Base-by-base conservation (phyloP, 2,113 vertebrate species). In the Planiliza haematocheilus region DNA sequence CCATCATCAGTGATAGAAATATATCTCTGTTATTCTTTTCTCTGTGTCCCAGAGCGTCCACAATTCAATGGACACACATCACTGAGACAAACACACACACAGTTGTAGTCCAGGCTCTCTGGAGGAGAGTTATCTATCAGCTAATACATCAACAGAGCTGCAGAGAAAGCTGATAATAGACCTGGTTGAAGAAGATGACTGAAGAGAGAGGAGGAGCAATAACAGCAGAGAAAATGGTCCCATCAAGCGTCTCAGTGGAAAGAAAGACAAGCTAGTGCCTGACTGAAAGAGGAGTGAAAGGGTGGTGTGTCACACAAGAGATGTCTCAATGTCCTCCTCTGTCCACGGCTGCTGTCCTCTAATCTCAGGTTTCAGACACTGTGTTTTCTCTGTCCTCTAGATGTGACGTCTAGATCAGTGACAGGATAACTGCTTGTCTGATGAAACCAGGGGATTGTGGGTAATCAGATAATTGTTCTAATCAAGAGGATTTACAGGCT, bases 381-480 rank as follows among this genome's bases (percentile, higher is more conserved):
- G 10, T 24, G 56, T 21, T 56, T 30, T 70, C 21, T 65, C 17
- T 14, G 58, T 42, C 71, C 62, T 68, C 79, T 18, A 7, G 49
- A 42, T 58, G 61, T 53, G 69, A 62, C 4, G 36, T 41, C 9
- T 41, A 70, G 68, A 82, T 82, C 78, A 62, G 21, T 37, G 34
- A 60, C 3, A 34, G 63, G 59, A 77, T 77, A 75, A 87, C 55
- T 79, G 70, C 58, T 50, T 63, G 38, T 21, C 37, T 49, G 66
- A 62, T 87, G 63, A 71, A 70, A 71, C 56, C 20, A 1, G 48
- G 48, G 43, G 45, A 71, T 72, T 78, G 60, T 74, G 61, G 77
- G 73, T 71, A 80, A 78, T 80, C 59, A 41, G 69, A 88, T 78
- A 74, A 49, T 10, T 70, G n/a, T 64, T 36, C 30, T 70, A 68